A percentile compares a stretch with the other conserved stretches of the same genome.
Conservation (phyloP, 1,140 invertebrate species). For the Calliopsis andreniformis region DNA sequence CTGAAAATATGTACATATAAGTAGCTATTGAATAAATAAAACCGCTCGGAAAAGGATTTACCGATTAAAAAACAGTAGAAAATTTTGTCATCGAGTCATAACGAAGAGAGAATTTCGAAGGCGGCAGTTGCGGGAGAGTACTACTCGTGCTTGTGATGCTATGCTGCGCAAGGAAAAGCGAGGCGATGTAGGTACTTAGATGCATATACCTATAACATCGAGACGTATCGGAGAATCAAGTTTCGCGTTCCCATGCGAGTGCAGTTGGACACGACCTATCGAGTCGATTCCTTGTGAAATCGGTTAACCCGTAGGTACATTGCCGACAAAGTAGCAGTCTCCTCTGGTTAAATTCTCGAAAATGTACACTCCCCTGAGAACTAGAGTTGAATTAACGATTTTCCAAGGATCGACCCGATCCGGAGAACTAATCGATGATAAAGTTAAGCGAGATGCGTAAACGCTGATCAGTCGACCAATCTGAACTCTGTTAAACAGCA, state of each 20-base stretch:
- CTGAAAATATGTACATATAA: too few species aligned
- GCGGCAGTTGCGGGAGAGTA: too few species aligned
- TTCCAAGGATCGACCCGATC: slow-evolving; percentile 7
- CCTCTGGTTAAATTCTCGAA: not conserved
- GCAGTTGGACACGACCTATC: not conserved
- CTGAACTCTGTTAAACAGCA: not conserved
- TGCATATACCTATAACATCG: too few species aligned
- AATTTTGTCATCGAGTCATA: too few species aligned
- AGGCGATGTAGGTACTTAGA: too few species aligned
- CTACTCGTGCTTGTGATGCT: too few species aligned
- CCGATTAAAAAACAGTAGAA: not conserved
- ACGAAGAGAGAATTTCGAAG: too few species aligned
- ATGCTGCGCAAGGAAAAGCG: too few species aligned
- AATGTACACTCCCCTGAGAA: not conserved
- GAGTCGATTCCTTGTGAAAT: not conserved
- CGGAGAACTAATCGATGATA: not conserved
- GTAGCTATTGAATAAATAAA: too few species aligned
- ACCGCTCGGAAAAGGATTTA: not conserved
- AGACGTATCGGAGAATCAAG: not conserved
- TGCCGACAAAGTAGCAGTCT: not conserved
- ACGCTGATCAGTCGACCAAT: too few species aligned
- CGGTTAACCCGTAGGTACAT: slow-evolving; percentile 2
- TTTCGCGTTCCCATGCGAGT: not conserved
- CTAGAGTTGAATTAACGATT: not conserved
- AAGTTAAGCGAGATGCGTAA: not conserved